Evolutionary conservation across 53 echinoderm and acorn worm genomes (phyloP), one percentile per base, ranked within the genome.

Genomic region (Pentamera pediparva): DNA sequence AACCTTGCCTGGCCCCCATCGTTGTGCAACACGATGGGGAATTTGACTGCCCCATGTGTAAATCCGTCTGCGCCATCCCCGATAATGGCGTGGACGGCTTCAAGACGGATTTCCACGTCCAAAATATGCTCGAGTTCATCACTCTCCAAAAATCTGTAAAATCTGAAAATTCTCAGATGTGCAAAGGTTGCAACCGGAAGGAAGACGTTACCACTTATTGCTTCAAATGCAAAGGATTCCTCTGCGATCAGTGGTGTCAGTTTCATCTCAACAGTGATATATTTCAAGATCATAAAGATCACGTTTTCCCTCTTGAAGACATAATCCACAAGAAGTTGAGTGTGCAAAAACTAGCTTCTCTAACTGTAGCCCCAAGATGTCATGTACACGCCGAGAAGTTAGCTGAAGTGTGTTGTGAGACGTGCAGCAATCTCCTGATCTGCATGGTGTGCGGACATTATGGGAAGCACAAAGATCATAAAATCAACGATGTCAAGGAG

Each of bases 101-200:
- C 26, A 12, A 37, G 41, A 39, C 65, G 6, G 65, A 65, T 39
- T 65, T 65, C 26, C 39, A 65, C 37, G 24, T 65, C 39, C 38
- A 65, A 22, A 35, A 27, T 20, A 2, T 65, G 28, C 20, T 65
- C 3, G 21, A 65, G 11, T 25, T 38, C 9, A 9, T 39, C 3
- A n/a, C 38, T 21, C 37, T 40, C 6, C n/a, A 65, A 5, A 24
- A 39, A 12, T 65, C 65, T 18, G 9, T 19, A 21, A 28, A 39
- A 11, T 39, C 12, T 9, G 37, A 65, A 39, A n/a, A n/a, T n/a
- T n/a, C n/a, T n/a, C 36, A 39, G 41, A 39, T 39, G 26, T 36
- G 39, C n/a, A 37, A 39, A 65, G 38, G 65, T 37, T 36, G 21
- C 36, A 37, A 37, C 8, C 41, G 65, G 22, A 5, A 39, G 7